Evolutionary conservation across 2,888 invertebrate species (phyloP).

Genomic region (Lamproptera curius): DNA sequence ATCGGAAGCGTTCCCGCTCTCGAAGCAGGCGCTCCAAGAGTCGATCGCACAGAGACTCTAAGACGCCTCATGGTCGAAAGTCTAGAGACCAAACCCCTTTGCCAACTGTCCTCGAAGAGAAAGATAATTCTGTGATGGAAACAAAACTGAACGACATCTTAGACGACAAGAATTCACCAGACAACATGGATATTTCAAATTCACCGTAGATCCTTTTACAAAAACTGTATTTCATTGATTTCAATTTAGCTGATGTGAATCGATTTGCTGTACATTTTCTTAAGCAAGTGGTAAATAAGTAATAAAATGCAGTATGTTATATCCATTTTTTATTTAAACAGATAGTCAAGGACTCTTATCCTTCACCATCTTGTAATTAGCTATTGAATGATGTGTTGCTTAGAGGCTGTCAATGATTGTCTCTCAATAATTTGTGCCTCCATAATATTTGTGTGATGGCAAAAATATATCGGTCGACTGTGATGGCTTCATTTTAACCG

Average conservation of each 20-base stretch:
- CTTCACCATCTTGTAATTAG: too few relatives aligned
- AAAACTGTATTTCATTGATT: background rate
- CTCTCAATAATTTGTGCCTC: too few relatives aligned
- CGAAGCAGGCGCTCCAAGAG: constrained; percentile 64
- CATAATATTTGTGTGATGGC: too few relatives aligned
- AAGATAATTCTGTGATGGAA: constrained; percentile 38
- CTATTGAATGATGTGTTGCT: too few relatives aligned
- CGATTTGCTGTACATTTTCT: constrained; percentile 1
- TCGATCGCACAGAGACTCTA: constrained; percentile 59
- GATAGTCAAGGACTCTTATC: too few relatives aligned
- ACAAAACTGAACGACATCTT: constrained; percentile 48
- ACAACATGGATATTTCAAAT: constrained; percentile 90
- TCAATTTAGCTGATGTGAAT: background rate
- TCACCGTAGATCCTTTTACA: constrained; percentile 82
- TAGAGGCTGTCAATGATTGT: too few relatives aligned
- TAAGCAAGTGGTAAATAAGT: constrained; percentile 5
- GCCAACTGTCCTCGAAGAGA: constrained; percentile 47
- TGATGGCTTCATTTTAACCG: too few relatives aligned
- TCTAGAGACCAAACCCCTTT: constrained; percentile 62
- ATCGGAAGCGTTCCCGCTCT: constrained; percentile 67
- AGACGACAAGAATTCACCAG: constrained; percentile 80
- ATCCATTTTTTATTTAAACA: background rate
- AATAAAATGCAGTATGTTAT: constrained; percentile 1
- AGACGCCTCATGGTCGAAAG: constrained; percentile 57
- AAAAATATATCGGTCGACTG: too few relatives aligned